A percentile compares a stretch with the other conserved stretches of the same genome.
Evolutionary conservation across 2,113 vertebrate genomes (phyloP).

Genomic region (Balaeniceps rex): DNA sequence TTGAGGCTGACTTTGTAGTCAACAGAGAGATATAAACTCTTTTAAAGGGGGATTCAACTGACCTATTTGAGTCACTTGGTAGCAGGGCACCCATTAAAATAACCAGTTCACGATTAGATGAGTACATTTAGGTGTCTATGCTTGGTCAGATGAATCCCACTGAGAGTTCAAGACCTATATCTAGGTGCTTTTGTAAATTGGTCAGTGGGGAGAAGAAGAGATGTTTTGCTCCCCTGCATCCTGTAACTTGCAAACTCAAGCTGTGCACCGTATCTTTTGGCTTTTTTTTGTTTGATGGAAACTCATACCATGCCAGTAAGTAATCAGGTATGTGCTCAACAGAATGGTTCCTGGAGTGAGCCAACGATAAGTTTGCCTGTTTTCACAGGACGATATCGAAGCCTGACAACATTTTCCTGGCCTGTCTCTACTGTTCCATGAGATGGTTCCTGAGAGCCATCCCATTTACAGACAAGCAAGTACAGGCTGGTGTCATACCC

Average conservation of each 20-base stretch:
- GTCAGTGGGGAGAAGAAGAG: not conserved
- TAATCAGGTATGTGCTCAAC: not conserved
- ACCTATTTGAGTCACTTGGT: not conserved
- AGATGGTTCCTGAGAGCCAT: not conserved
- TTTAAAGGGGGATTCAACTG: not conserved
- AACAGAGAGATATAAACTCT: not conserved
- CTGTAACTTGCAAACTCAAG: not conserved
- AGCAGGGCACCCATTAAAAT: not conserved
- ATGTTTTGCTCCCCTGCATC: not conserved
- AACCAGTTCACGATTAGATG: not conserved
- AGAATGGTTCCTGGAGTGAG: not conserved
- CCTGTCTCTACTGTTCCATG: not conserved
- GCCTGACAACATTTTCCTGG: not conserved
- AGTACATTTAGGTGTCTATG: not conserved
- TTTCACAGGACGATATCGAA: not conserved
- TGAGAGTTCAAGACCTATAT: not conserved
- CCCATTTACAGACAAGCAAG: not conserved
- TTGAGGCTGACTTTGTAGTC: not conserved
- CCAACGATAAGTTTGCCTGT: not conserved
- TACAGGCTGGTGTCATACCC: not conserved
- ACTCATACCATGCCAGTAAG: not conserved
- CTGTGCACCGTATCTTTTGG: not conserved
- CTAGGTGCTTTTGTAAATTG: not conserved
- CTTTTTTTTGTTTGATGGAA: not conserved
- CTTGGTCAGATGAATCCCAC: not conserved